Base-by-base conservation (phyloP, 2,113 vertebrate species). In the Cynocephalus volans region DNA sequence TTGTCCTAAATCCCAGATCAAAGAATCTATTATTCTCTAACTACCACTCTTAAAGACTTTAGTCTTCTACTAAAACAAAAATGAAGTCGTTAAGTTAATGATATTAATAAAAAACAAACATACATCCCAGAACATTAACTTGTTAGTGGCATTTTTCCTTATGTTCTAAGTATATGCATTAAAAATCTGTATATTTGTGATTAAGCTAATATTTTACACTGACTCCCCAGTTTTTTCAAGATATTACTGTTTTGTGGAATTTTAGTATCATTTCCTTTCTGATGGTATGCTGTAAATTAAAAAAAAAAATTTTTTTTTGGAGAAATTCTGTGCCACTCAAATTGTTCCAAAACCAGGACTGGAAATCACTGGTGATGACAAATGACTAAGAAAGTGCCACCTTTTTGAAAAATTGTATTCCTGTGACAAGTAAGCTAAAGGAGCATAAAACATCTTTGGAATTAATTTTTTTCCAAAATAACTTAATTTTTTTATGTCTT, bases 371-470 rank as follows among this genome's bases (percentile, higher is more conserved):
- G 18, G 13, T 69, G 65, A 9, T 85, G 28, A 88, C 28, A 83
- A 87, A 86, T 81, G 21, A 95, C 54, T 62, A 62, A 96, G 62
- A 89, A 86, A 95, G 81, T 84, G 33, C n/a, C 67, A 60, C 50
- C 48, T 93, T 84, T 89, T 80, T 48, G 4, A 67, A 83, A 80
- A 70, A 72, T 3, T 60, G 19, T 48, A 83, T 60, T 76, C 96
- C 50, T 81, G 48, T 15, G 58, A 60, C 87, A 92, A 64, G 87
- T 48, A 88, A 82, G 50, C 80, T 28, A 36, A 92, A 90, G 56
- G 54, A 73, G 18, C n/a, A 69, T 28, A 92, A 67, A 56, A 54
- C 13, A 83, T 33, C 33, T 95, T 82, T 1, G 9, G 36, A 88
- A 83, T 17, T 65, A 31, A 8, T 24, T 45, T 7, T 54, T 67